phyloP scores from a whole-genome alignment of 1,140 invertebrate genomes.

The Idris sp. region DNA sequence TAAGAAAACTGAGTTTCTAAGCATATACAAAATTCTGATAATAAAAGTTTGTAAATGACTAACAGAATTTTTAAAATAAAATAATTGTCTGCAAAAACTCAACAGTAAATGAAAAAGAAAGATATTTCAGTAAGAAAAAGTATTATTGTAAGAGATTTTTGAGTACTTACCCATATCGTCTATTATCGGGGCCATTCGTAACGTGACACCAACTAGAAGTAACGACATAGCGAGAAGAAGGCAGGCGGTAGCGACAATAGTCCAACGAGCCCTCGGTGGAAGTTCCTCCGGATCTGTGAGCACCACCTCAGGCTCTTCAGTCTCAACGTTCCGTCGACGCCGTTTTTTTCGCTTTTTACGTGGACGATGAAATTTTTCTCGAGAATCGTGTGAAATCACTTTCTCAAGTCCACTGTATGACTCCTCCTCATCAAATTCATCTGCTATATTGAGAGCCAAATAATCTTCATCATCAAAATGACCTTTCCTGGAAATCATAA shows the following conservation, averaged over 20 bases:
- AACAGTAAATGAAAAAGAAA: no score
- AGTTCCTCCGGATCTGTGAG: slow-evolving; percentile 84
- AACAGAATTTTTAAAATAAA: no score
- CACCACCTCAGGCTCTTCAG: slow-evolving; percentile 66
- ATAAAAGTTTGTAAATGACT: no score
- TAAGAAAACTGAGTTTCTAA: no score
- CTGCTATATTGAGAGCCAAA: slow-evolving; percentile 77
- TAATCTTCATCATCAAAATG: slow-evolving; percentile 78
- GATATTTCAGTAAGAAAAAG: no score
- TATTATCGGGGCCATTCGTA: slow-evolving; percentile 93
- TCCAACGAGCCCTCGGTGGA: slow-evolving; percentile 89
- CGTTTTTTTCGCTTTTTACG: slow-evolving; percentile 72
- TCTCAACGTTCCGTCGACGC: slow-evolving; percentile 64
- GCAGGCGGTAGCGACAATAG: slow-evolving; percentile 91
- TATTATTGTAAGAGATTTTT: no score
- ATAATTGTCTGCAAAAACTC: no score
- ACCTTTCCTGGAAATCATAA: slow-evolving; percentile 69
- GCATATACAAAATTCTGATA: no score
- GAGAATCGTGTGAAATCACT: slow-evolving; percentile 59
- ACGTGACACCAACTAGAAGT: slow-evolving; percentile 90
- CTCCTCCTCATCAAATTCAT: slow-evolving; percentile 75
- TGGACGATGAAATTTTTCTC: slow-evolving; percentile 70
- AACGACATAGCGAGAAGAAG: slow-evolving; percentile 91
- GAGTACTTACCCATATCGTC: slow-evolving; percentile 95
- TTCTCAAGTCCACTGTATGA: slow-evolving; percentile 68